These are phyloP conservation scores for Crocuta crocuta DNA, from an alignment of 2,113 vertebrate species.

Conservation along the genomic window DNA sequence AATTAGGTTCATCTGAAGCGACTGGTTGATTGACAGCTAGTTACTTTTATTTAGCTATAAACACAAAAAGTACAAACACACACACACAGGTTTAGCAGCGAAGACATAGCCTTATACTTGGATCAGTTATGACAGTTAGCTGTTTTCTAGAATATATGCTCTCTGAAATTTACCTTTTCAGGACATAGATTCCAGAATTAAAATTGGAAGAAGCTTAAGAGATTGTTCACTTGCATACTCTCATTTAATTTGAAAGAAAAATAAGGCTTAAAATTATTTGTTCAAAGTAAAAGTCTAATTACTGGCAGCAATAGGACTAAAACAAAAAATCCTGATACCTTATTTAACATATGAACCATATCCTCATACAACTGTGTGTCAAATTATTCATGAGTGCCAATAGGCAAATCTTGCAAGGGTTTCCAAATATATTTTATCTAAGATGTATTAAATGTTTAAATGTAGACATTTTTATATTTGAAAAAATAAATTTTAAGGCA, in stretches of 20 bases:
- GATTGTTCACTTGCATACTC: background rate
- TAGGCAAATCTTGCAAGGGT: background rate
- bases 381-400: background rate
- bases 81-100: background rate
- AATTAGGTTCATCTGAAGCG: background rate
- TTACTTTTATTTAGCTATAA: background rate
- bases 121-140: background rate
- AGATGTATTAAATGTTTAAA: background rate
- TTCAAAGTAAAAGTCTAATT: background rate
- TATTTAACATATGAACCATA: background rate
- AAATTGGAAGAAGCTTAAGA: background rate
- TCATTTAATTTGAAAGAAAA: background rate
- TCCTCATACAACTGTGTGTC: background rate
- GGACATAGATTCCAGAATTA: background rate
- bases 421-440: background rate
- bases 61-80: background rate
- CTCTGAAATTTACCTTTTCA: background rate
- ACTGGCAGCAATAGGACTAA: background rate
- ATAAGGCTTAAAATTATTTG: background rate
- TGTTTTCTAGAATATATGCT: background rate
- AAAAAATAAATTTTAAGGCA: background rate
- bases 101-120: background rate
- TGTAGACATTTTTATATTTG: background rate
- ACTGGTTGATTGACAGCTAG: background rate
- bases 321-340: background rate